A percentile compares a stretch with the other conserved stretches of the same genome.
phyloP scores from a whole-genome alignment of 2,113 vertebrate species.

The Smithornis capensis region DNA sequence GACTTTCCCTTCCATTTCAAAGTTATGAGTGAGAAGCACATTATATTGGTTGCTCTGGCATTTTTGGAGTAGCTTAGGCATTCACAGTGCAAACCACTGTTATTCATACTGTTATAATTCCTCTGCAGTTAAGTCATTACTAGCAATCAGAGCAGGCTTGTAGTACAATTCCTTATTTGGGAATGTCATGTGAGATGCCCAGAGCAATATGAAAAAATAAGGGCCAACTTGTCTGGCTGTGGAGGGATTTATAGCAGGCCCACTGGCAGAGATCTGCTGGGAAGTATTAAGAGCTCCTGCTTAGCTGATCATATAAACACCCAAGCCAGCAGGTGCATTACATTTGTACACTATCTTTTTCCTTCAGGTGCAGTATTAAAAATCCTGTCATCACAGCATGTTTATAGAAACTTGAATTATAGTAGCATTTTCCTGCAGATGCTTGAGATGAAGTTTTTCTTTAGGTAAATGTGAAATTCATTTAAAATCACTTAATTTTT shows the following conservation, averaged over 20 bases:
- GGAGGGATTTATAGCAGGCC: conserved; percentile 86
- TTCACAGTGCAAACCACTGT: conserved; percentile 75
- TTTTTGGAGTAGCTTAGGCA: conserved; percentile 77
- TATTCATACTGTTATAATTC: conserved; percentile 96
- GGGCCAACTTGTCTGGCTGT: conserved; percentile 87
- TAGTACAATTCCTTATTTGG: conserved; percentile 96
- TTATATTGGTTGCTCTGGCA: conserved; percentile 73
- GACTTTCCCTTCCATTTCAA: conserved; percentile 71
- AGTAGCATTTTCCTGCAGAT: conserved; percentile 31
- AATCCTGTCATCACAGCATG: conserved; percentile 45
- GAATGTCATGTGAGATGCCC: conserved; percentile 98
- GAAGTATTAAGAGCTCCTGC: conserved; percentile 75
- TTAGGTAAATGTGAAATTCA: not conserved
- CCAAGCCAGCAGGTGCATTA: conserved; percentile 65
- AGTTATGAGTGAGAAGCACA: conserved; percentile 63
- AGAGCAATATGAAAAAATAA: conserved; percentile 87
- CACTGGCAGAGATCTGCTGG: conserved; percentile 81
- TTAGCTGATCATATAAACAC: conserved; percentile 60
- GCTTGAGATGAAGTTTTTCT: conserved; percentile 22
- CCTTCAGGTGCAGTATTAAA: conserved; percentile 61
- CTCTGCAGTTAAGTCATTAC: conserved; percentile 94
- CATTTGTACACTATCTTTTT: conserved; percentile 58
- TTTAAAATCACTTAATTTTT: conserved; percentile 13
- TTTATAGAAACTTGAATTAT: conserved; percentile 57
- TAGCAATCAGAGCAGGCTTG: conserved; percentile 89